Base-by-base conservation (phyloP, 2,113 vertebrate species). In the Callospermophilus lateralis region DNA sequence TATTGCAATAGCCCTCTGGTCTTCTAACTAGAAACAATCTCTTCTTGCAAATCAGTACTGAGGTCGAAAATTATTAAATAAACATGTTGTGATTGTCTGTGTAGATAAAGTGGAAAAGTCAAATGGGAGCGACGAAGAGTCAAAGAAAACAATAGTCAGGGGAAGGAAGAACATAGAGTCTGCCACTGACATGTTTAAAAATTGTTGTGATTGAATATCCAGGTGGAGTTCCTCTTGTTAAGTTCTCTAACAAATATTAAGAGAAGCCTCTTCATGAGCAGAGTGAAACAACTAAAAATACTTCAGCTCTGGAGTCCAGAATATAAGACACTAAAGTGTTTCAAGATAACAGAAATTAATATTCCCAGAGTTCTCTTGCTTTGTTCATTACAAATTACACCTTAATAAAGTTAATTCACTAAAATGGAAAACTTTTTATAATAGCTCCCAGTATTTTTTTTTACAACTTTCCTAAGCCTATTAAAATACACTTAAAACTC, bases 231-330 rank as follows among this genome's bases (percentile, higher is more conserved):
- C 4, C 8, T 11, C 24, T 68, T 67, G 78, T 91, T 73, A 48
- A 4, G 4, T 84, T 83, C 28, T 89, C 32, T 55, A 92, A 87
- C 15, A 83, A 94, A 90, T 80, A 84, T 58, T 87, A 67, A 90
- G 1, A 76, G 45, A 96, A 73, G 30, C 6, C 24, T 53, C 63
- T 55, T 24, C 87, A 2, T 65, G 81, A 78, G 37, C 72, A 90
- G 24, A 93, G 84, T 80, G 72, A 90, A 92, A 92, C 15, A 73
- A 67, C 10, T 13, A 89, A 74, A 48, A 72, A 39, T 28, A 93
- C 77, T 90, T 93, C 87, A 93, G 22, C 30, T 90, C 55, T 42
- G 88, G 51, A 93, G 87, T 58, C 6, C 68, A 94, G 70, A 80
- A 74, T 74, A 11, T 79, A 90, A 94, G n/a, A 95, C 34, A 77